Evolutionary conservation across 1,140 invertebrate genomes (phyloP).

Genomic region (Apis dorsata): DNA sequence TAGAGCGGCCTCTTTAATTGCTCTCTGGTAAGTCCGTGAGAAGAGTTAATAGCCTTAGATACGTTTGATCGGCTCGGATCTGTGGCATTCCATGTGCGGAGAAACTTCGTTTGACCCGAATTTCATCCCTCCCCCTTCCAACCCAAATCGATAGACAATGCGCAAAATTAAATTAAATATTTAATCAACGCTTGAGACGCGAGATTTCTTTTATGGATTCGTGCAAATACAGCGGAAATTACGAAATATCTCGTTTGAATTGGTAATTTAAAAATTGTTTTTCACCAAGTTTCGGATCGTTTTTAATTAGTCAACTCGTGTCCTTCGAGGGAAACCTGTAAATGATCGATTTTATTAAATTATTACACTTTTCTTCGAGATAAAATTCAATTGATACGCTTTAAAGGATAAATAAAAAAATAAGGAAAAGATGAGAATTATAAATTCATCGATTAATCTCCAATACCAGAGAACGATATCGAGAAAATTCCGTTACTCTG

Average conservation of each 20-base stretch:
- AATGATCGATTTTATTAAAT: too few relatives aligned
- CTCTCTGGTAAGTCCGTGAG: constrained; percentile 51
- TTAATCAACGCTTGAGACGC: too few relatives aligned
- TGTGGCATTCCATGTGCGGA: constrained; percentile 19
- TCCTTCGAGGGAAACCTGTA: constrained; percentile 10
- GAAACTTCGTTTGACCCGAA: not conserved
- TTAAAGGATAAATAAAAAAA: too few relatives aligned
- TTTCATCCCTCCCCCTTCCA: not conserved
- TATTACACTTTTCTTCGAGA: too few relatives aligned
- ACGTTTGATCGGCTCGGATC: constrained; percentile 6
- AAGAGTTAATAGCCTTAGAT: constrained; percentile 36
- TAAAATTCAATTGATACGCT: too few relatives aligned
- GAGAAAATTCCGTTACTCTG: constrained; percentile 8
- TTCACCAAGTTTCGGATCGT: not conserved
- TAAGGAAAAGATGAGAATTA: too few relatives aligned
- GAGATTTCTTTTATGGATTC: too few relatives aligned
- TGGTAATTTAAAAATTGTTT: too few relatives aligned
- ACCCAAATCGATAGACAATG: constrained; percentile 8
- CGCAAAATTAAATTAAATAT: not conserved
- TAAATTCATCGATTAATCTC: too few relatives aligned
- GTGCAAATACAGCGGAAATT: too few relatives aligned
- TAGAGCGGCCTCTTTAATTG: constrained; percentile 69
- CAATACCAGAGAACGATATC: not conserved
- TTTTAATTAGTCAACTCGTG: constrained; percentile 33
- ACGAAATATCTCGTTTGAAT: too few relatives aligned